Percentiles rank a stretch among this genome's conserved stretches.
Evolutionary conservation across 1,140 invertebrate genomes (phyloP).

Genomic region (Pseudoatta argentina): DNA sequence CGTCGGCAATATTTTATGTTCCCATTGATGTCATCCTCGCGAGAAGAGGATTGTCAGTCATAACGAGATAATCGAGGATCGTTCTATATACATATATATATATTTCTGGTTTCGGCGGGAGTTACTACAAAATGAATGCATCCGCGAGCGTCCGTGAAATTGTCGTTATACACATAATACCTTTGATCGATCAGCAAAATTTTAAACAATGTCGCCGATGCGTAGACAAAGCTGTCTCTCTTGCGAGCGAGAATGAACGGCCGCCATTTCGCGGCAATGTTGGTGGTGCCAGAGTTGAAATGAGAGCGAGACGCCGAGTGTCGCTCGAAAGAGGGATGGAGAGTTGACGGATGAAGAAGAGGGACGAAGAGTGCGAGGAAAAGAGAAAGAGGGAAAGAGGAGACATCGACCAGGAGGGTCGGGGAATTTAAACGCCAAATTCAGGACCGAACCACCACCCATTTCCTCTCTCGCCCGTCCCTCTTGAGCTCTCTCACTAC

Average conservation of each 20-base stretch:
- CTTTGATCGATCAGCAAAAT: conserved; percentile 39
- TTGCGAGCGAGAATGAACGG: conserved; percentile 72
- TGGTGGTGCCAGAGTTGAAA: conserved; percentile 40
- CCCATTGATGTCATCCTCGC: not conserved
- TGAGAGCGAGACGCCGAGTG: conserved; percentile 36
- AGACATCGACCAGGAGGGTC: conserved; percentile 21
- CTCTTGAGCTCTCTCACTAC: conserved; percentile 23
- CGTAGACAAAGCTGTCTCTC: conserved; percentile 62
- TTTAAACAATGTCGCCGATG: conserved; percentile 16
- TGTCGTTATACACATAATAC: conserved; percentile 16
- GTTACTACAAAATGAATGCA: conserved; percentile 12
- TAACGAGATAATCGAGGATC: conserved; percentile 18
- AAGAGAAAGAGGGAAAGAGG: conserved; percentile 1
- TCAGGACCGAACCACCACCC: conserved; percentile 63
- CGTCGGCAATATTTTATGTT: conserved; percentile 28
- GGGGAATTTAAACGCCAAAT: conserved; percentile 78
- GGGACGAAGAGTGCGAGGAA: not conserved
- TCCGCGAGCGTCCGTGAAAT: conserved; percentile 19
- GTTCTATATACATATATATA: not conserved
- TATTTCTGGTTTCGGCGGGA: conserved; percentile 30
- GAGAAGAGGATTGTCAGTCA: conserved; percentile 1
- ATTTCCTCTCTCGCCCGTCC: not conserved
- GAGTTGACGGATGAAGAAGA: conserved; percentile 11
- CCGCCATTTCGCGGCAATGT: conserved; percentile 78
- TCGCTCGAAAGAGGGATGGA: conserved; percentile 27